phyloP scores from a whole-genome alignment of 2,113 vertebrate species.

The Laterallus jamaicensis region DNA sequence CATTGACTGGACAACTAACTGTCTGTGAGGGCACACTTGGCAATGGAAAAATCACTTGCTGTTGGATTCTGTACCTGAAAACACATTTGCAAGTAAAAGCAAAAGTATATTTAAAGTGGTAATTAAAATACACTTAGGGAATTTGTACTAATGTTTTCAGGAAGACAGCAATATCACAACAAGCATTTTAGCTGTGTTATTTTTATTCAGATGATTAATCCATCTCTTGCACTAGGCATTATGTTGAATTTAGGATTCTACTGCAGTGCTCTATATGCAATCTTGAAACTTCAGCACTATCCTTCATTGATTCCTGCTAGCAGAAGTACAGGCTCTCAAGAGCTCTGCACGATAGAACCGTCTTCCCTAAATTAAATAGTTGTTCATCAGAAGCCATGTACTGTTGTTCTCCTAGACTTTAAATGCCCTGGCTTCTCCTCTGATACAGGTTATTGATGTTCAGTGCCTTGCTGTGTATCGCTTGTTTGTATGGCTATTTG shows the following conservation, averaged over 20 bases:
- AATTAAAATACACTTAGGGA: not conserved
- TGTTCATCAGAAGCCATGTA: not conserved
- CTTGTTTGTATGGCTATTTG: not conserved
- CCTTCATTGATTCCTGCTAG: not conserved
- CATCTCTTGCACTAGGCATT: not conserved
- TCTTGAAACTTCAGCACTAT: not conserved
- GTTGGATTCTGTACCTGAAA: not conserved
- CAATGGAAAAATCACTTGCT: not conserved
- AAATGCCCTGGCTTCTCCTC: not conserved
- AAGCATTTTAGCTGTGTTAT: not conserved
- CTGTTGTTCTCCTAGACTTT: not conserved
- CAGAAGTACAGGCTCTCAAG: not conserved
- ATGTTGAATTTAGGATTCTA: not conserved
- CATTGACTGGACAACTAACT: not conserved
- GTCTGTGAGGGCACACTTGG: not conserved
- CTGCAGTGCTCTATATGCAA: not conserved
- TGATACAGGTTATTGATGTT: not conserved
- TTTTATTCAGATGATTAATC: slow-evolving; percentile 27
- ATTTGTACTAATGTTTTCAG: not conserved
- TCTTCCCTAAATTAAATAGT: not conserved
- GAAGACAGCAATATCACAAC: not conserved
- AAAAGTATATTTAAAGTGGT: not conserved
- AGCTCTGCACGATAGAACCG: not conserved
- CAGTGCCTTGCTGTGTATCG: not conserved
- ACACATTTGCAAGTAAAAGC: not conserved